A percentile compares a stretch with the other conserved stretches of the same genome.
phyloP scores from a whole-genome alignment of 2,113 vertebrate genomes.

The Catharus fuscescens region DNA sequence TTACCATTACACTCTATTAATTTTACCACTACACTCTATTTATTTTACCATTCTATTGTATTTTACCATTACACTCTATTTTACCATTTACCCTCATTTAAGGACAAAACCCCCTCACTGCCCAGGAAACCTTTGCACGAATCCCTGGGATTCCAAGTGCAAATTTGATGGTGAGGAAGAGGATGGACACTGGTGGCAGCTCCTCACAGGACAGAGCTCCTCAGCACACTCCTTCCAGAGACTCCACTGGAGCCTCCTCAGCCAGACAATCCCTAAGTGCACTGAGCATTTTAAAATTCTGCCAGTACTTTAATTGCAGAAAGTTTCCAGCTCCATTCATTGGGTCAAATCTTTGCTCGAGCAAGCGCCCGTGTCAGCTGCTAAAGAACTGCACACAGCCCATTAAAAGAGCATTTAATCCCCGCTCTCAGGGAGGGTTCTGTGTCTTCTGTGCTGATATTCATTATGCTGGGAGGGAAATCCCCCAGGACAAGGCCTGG shows the following conservation, averaged over 20 bases:
- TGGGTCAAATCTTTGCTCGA: background rate
- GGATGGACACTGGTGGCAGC: background rate
- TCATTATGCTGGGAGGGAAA: conserved; percentile 17
- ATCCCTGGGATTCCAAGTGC: background rate
- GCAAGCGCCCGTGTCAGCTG: background rate
- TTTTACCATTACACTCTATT: background rate
- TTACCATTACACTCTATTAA: background rate
- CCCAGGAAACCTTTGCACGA: background rate
- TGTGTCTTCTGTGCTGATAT: background rate
- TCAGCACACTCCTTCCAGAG: accelerated
- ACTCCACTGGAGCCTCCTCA: background rate
- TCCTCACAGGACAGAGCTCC: background rate
- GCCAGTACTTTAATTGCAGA: background rate
- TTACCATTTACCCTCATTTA: background rate
- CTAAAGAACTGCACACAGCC: background rate
- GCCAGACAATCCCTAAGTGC: background rate
- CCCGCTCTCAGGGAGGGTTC: background rate
- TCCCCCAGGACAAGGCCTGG: conserved; percentile 23
- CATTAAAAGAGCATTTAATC: conserved; percentile 43
- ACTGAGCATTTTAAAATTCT: background rate
- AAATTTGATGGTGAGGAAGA: background rate
- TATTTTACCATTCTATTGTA: background rate
- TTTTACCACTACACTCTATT: background rate
- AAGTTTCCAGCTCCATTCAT: background rate
- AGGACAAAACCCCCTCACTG: background rate